A percentile compares a stretch with the other conserved stretches of the same genome.
phyloP scores from a whole-genome alignment of 2,888 invertebrate species.

The Caenorhabditis sinica region DNA sequence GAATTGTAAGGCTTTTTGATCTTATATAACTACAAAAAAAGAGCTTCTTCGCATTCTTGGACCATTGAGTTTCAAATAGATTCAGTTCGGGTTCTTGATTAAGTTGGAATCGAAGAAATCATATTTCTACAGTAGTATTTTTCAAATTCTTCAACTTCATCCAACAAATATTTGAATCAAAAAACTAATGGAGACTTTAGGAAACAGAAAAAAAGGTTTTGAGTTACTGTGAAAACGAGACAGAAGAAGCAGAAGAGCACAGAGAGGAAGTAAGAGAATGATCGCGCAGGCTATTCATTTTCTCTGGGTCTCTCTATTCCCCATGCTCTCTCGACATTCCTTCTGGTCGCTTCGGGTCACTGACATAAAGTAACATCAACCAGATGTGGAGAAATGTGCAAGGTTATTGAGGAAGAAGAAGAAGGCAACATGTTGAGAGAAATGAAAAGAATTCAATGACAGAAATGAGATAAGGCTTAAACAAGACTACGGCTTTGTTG shows the following conservation, averaged over 20 bases:
- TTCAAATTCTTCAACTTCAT: too few relatives aligned
- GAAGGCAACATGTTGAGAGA: not conserved
- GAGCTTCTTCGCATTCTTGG: too few relatives aligned
- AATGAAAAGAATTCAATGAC: not conserved
- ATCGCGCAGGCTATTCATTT: slow-evolving; percentile 40
- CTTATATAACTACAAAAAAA: not conserved
- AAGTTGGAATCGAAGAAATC: too few relatives aligned
- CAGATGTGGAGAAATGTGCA: slow-evolving; percentile 52
- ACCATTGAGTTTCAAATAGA: too few relatives aligned
- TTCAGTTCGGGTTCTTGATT: too few relatives aligned
- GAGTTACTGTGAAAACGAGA: slow-evolving; percentile 4
- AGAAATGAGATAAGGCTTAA: too few relatives aligned
- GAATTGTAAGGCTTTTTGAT: not conserved
- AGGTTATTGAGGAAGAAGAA: slow-evolving; percentile 5
- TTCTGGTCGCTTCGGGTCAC: slow-evolving; percentile 48
- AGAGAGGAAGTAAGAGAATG: slow-evolving; percentile 25
- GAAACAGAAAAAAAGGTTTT: slow-evolving; percentile 1
- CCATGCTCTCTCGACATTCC: not conserved
- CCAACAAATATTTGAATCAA: too few relatives aligned
- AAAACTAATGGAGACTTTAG: too few relatives aligned
- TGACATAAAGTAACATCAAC: slow-evolving; percentile 48
- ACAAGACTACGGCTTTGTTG: too few relatives aligned
- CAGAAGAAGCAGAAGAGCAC: slow-evolving; percentile 42
- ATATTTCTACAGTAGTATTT: too few relatives aligned
- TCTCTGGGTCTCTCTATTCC: slow-evolving; percentile 18